Evolutionary conservation across 2,113 vertebrate species (phyloP).

Genomic region (Eretmodus cyanostictus): DNA sequence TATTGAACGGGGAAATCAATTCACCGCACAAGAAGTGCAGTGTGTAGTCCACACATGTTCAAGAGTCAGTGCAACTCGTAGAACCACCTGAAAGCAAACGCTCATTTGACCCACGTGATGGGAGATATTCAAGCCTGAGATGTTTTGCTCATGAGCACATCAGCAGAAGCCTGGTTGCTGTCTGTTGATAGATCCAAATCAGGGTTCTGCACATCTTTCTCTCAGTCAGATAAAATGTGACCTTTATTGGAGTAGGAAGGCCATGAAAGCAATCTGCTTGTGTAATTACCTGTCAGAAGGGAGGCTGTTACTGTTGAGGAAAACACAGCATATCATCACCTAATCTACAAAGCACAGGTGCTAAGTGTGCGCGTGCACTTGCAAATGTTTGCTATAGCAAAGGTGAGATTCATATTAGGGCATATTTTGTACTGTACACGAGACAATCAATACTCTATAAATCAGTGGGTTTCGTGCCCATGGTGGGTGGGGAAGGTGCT

Average conservation of each 20-base stretch:
- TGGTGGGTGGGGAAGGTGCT: neutral
- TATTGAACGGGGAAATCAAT: conserved; percentile 17
- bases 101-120: neutral
- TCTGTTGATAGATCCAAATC: conserved; percentile 39
- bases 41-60: neutral
- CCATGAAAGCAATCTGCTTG: conserved; percentile 70
- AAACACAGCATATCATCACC: conserved; percentile 60
- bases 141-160: neutral
- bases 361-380: neutral
- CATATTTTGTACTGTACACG: neutral
- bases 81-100: neutral
- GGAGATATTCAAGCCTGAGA: neutral
- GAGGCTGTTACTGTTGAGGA: conserved; percentile 53
- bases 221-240: conserved; percentile 60
- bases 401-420: neutral
- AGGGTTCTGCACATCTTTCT: conserved; percentile 27
- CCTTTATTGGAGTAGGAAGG: conserved; percentile 62
- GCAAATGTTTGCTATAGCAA: neutral
- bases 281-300: conserved; percentile 74
- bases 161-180: neutral
- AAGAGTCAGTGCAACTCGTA: neutral
- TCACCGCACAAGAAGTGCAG: neutral
- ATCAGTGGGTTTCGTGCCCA: neutral
- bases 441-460: conserved; percentile 12
- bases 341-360: conserved; percentile 59